Percentiles rank a stretch among this genome's conserved stretches.
phyloP scores from a whole-genome alignment of 2,113 vertebrate species.

The Albula glossodonta region DNA sequence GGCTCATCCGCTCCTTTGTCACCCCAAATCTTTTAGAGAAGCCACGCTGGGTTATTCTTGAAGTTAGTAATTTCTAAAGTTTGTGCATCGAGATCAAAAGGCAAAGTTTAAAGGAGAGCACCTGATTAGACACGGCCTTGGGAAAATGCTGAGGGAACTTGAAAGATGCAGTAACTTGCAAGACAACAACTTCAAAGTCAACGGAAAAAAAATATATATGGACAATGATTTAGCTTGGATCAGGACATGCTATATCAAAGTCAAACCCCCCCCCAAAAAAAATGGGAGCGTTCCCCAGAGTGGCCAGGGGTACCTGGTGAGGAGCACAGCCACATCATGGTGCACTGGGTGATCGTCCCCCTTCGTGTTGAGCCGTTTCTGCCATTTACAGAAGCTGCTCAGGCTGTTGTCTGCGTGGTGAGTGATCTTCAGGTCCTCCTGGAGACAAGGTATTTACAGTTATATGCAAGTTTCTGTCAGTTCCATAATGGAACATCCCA shows the following conservation, averaged over 20 bases:
- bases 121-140: not conserved
- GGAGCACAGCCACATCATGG: constrained; percentile 87
- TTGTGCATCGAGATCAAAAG: not conserved
- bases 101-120: not conserved
- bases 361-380: constrained; percentile 88
- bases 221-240: not conserved
- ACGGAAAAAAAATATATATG: not conserved
- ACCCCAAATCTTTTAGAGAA: not conserved
- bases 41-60: not conserved
- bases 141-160: not conserved
- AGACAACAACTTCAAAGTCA: not conserved
- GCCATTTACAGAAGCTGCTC: constrained; percentile 95
- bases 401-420: constrained; percentile 94
- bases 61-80: not conserved
- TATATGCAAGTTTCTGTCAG: not conserved
- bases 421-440: constrained; percentile 91
- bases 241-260: not conserved
- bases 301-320: constrained; percentile 80
- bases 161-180: not conserved
- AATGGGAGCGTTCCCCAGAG: not conserved
- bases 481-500: not conserved
- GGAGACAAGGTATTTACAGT: constrained; percentile 31
- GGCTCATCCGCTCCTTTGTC: not conserved
- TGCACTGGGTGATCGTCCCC: constrained; percentile 85
- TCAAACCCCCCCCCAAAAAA: not conserved